Conservation (phyloP, 2,113 vertebrate species). For the Eclectus roratus region DNA sequence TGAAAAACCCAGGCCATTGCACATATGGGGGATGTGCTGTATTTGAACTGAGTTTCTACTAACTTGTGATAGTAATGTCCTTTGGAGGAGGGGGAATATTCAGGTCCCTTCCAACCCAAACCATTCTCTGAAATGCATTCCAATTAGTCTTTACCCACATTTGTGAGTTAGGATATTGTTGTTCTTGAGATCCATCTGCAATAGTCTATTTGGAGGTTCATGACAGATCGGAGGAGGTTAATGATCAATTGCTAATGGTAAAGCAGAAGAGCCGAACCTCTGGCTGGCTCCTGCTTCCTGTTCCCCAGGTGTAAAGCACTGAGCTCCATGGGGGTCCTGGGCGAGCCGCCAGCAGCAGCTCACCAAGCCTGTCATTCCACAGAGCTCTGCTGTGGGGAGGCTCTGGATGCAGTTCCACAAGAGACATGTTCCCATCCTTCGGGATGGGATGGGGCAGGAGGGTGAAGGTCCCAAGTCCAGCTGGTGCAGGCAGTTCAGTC, state of each 20-base stretch:
- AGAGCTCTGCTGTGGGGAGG: not conserved
- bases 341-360: not conserved
- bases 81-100: not conserved
- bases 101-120: not conserved
- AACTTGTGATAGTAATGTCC: not conserved
- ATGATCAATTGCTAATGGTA: not conserved
- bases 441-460: not conserved
- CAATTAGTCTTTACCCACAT: not conserved
- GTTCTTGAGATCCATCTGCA: not conserved
- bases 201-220: rapidly evolving
- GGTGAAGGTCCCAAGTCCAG: not conserved
- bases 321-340: not conserved
- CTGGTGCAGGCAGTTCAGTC: not conserved
- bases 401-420: not conserved
- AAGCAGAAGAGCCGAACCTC: not conserved
- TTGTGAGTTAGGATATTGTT: not conserved
- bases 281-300: not conserved
- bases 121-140: not conserved
- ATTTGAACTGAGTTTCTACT: not conserved
- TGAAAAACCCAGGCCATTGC: not conserved
- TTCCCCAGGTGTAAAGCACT: not conserved
- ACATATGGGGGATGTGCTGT: not conserved
- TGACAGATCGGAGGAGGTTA: not conserved
- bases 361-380: not conserved
- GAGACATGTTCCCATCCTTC: not conserved